phyloP scores from a whole-genome alignment of 2,888 invertebrate genomes.

The Scaptomyza flava region DNA sequence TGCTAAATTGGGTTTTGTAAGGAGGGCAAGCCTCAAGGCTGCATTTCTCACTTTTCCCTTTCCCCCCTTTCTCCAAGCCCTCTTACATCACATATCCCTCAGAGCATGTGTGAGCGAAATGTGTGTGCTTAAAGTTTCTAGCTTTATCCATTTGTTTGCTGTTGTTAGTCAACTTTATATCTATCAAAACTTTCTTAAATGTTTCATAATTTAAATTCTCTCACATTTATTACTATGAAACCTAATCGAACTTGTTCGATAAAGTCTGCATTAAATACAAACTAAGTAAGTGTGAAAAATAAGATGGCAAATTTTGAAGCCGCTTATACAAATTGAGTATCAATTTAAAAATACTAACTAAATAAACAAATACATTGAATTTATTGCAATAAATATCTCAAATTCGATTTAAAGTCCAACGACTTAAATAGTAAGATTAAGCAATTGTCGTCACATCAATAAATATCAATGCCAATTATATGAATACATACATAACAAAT shows the following conservation, averaged over 20 bases:
- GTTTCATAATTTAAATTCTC: neutral
- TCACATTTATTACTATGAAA: neutral
- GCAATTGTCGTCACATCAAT: neutral
- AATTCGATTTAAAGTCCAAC: too few species aligned
- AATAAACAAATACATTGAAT: too few species aligned
- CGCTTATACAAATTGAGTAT: too few species aligned
- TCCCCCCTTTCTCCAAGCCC: neutral
- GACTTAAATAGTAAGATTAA: neutral
- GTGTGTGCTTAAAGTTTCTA: neutral
- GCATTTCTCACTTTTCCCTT: neutral
- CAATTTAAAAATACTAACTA: too few species aligned
- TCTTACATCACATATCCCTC: neutral
- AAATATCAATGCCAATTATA: neutral
- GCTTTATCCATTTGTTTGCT: neutral
- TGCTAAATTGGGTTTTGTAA: slow-evolving; percentile 41
- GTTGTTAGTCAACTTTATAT: neutral
- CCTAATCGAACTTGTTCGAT: neutral
- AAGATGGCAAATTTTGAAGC: too few species aligned
- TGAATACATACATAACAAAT: neutral
- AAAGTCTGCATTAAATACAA: neutral
- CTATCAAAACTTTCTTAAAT: neutral
- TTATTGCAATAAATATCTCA: too few species aligned
- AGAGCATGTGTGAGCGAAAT: neutral
- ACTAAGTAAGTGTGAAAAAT: neutral
- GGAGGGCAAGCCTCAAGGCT: neutral